These are phyloP conservation scores for Rhyacophila evoluta DNA, from an alignment of 2,888 invertebrate species.

Conservation along the genomic window DNA sequence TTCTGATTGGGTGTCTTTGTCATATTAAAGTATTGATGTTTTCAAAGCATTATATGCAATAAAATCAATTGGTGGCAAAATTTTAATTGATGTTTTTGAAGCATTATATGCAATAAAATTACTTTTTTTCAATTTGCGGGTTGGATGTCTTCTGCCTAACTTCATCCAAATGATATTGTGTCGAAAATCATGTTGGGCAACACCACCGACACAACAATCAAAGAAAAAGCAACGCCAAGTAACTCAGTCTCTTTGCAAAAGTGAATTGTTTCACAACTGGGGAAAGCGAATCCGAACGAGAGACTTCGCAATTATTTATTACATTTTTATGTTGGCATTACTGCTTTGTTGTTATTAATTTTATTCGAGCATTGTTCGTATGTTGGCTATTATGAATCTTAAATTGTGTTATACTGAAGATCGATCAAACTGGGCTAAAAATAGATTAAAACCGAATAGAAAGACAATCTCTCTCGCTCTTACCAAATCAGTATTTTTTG, in stretches of 20 bases:
- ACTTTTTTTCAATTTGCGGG: no score
- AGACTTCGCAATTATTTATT: not conserved
- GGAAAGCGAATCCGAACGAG: slow-evolving; percentile 26
- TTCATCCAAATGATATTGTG: no score
- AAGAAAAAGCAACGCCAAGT: slow-evolving; percentile 1
- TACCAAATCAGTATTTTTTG: no score
- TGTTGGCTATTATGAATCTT: not conserved
- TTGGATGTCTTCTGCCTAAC: no score
- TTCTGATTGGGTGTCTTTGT: no score
- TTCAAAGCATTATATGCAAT: no score
- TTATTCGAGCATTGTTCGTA: not conserved
- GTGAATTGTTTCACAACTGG: slow-evolving; percentile 19
- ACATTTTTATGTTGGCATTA: not conserved
- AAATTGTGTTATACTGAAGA: not conserved
- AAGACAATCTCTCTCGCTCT: no score
- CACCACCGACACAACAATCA: not conserved
- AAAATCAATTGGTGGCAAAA: no score
- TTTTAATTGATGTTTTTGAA: no score
- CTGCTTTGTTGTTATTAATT: not conserved
- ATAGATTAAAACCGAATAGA: no score
- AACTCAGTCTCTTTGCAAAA: not conserved
- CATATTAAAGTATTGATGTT: no score
- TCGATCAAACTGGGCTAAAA: not conserved
- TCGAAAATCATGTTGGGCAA: slow-evolving; percentile 30
- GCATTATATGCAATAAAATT: no score